phyloP scores from a whole-genome alignment of 2,113 vertebrate species.

The Sitta europaea region DNA sequence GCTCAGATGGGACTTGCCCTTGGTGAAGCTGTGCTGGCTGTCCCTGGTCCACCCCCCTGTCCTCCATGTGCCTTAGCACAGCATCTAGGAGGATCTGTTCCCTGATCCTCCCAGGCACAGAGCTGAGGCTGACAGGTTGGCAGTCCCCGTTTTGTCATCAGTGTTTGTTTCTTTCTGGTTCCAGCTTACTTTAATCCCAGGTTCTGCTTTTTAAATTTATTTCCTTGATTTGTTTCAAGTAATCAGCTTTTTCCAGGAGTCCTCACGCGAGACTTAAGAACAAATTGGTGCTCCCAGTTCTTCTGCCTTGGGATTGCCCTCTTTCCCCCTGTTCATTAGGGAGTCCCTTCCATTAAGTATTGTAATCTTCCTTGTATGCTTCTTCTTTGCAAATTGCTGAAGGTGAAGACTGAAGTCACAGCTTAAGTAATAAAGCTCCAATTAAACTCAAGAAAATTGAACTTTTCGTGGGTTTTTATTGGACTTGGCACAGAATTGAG shows the following conservation, averaged over 20 bases:
- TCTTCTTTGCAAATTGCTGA: conserved; percentile 61
- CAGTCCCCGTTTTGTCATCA: neutral
- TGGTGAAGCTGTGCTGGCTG: neutral
- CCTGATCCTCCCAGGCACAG: neutral
- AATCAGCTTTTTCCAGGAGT: neutral
- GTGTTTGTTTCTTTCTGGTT: neutral
- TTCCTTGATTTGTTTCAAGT: neutral
- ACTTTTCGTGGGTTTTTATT: neutral
- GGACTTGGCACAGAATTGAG: neutral
- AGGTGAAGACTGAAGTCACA: conserved; percentile 65
- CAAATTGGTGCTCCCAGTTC: neutral
- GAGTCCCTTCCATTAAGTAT: neutral
- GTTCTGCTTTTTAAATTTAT: neutral
- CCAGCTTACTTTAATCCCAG: neutral
- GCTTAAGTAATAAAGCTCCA: conserved; percentile 76
- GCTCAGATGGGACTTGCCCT: neutral
- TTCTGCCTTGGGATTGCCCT: neutral
- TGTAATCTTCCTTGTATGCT: conserved; percentile 44
- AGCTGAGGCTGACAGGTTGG: neutral
- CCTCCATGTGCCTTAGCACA: neutral
- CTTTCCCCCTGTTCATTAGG: neutral
- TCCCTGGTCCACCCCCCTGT: neutral
- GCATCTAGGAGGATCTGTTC: neutral
- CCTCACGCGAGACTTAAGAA: neutral
- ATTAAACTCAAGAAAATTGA: conserved; percentile 29